These are phyloP conservation scores for Incurvaria masculella DNA, from an alignment of 2,888 invertebrate genomes.

Conservation along the genomic window DNA sequence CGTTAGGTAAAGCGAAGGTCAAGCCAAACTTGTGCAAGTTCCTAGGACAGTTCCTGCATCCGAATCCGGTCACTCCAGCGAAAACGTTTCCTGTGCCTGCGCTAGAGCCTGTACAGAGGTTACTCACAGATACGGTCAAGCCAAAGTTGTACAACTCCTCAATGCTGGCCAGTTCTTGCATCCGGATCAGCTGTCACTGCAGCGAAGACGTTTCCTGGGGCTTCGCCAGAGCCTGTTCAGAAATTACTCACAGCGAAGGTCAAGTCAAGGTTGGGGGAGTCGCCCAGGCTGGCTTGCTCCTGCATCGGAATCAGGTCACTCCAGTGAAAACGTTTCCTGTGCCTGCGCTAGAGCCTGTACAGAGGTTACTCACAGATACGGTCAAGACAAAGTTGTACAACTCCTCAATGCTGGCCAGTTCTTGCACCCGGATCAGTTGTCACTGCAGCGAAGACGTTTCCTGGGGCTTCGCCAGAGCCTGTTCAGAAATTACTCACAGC, in stretches of 20 bases:
- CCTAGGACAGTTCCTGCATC: constrained; percentile 87
- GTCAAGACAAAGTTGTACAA: constrained; percentile 94
- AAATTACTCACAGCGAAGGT: constrained; percentile 85
- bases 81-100: constrained; percentile 95
- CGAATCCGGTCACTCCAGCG: constrained; percentile 88
- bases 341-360: constrained; percentile 93
- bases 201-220: constrained; percentile 96
- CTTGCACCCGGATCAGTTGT: constrained; percentile 84
- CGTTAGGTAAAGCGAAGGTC: constrained; percentile 87
- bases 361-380: constrained; percentile 84
- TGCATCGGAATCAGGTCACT: constrained; percentile 87
- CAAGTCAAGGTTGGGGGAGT: constrained; percentile 91
- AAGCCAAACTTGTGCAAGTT: constrained; percentile 94
- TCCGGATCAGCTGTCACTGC: constrained; percentile 83
- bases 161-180: constrained; percentile 88
- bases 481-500: constrained; percentile 74
- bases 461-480: no score
- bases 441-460: constrained; percentile 94
- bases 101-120: no score
- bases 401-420: constrained; percentile 86
- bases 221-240: no score
- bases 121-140: constrained; percentile 87
- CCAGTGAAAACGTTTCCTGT: constrained; percentile 93
- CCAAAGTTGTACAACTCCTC: constrained; percentile 93
- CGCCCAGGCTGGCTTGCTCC: constrained; percentile 86